Percentiles rank a stretch among this genome's conserved stretches.
phyloP scores from a whole-genome alignment of 2,113 vertebrate genomes.

The Suncus etruscus region DNA sequence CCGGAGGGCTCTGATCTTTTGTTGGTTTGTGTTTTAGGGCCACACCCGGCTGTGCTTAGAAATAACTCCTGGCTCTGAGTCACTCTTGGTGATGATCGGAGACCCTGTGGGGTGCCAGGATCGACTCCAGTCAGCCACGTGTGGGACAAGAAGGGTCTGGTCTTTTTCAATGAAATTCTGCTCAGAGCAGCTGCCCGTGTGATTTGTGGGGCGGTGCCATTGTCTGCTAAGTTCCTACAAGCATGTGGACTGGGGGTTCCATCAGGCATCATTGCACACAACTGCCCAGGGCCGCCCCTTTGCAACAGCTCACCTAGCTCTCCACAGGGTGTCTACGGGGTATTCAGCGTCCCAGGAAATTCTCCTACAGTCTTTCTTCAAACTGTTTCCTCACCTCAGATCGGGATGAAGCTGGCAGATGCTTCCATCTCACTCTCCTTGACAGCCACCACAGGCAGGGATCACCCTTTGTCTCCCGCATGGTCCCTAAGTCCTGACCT shows the following conservation, averaged over 20 bases:
- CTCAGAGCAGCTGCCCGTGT: neutral
- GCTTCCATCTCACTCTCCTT: fast-evolving
- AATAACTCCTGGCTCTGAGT: no score
- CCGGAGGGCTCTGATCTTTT: no score
- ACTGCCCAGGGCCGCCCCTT: no score
- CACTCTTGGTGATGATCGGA: no score
- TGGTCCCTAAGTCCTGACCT: no score
- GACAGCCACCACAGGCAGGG: neutral
- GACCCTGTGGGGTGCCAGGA: neutral
- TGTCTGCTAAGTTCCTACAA: no score
- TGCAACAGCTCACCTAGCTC: no score
- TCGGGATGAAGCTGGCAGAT: neutral
- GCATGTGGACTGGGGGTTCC: no score
- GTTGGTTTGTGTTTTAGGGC: no score
- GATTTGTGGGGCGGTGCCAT: neutral
- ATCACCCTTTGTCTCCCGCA: neutral
- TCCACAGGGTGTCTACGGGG: neutral
- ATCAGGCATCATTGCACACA: neutral
- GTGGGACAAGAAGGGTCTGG: no score
- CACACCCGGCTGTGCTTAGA: no score
- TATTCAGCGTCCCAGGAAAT: neutral
- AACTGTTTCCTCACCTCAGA: neutral
- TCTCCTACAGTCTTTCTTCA: neutral
- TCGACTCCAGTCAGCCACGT: no score
- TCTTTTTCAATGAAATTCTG: slow-evolving; percentile 27